Conservation (phyloP, 2,113 vertebrate genomes). For the crab-eating macaque (Macaca fascicularis) region T2T-MFA8v1.1 NC_088377.1:124472001-124472500, state of each 20-base stretch:
- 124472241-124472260: background rate
- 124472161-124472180: background rate
- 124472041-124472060: background rate
- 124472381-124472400: background rate
- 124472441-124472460: background rate
- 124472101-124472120: background rate
- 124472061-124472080: background rate
- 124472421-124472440: background rate
- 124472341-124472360: background rate
- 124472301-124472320: background rate
- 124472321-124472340: background rate
- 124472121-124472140: background rate
- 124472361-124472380: background rate
- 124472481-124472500: background rate
- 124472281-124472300: background rate
- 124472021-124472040: background rate
- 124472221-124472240: background rate
- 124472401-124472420: background rate
- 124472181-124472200: background rate
- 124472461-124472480: background rate
- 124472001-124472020: background rate
- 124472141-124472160: background rate
- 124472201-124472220: background rate
- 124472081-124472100: background rate
- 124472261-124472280: background rate